Conservation (phyloP, 2,888 invertebrate genomes). For the Fragum whitleyi region DNA sequence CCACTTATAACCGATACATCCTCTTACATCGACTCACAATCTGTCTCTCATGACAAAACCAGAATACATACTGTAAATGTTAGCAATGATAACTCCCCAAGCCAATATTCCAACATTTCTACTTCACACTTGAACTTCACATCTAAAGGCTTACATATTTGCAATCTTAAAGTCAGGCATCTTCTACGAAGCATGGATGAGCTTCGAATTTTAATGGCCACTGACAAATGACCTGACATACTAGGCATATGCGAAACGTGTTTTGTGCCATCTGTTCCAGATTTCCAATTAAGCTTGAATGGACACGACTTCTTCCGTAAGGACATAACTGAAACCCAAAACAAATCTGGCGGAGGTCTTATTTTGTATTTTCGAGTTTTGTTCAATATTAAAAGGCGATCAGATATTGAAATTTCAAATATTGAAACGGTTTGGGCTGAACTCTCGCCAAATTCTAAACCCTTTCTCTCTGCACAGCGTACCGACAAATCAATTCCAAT, state of each 20-base stretch:
- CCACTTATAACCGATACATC: too few species aligned
- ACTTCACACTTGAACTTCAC: too few species aligned
- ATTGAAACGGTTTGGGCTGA: background rate
- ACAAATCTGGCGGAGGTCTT: background rate
- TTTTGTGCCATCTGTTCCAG: background rate
- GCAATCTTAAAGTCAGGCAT: background rate
- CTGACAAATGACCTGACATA: background rate
- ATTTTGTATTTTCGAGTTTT: background rate
- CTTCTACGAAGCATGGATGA: background rate
- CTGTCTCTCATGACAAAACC: too few species aligned
- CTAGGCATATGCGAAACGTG: background rate
- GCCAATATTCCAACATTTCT: too few species aligned
- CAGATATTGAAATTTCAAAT: constrained; percentile 2
- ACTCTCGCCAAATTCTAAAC: background rate
- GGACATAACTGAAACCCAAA: background rate
- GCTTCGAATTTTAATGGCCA: too few species aligned
- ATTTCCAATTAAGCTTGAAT: background rate
- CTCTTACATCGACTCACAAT: too few species aligned
- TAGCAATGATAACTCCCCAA: too few species aligned
- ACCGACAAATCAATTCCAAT: background rate
- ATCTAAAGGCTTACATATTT: too few species aligned
- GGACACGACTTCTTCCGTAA: background rate
- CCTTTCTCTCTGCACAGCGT: background rate
- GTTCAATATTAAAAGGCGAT: background rate
- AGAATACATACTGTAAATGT: too few species aligned